Evolutionary conservation across 2,888 invertebrate species (phyloP), one percentile per base, ranked within the genome.

Genomic region (Acrocyrtus sp.): DNA sequence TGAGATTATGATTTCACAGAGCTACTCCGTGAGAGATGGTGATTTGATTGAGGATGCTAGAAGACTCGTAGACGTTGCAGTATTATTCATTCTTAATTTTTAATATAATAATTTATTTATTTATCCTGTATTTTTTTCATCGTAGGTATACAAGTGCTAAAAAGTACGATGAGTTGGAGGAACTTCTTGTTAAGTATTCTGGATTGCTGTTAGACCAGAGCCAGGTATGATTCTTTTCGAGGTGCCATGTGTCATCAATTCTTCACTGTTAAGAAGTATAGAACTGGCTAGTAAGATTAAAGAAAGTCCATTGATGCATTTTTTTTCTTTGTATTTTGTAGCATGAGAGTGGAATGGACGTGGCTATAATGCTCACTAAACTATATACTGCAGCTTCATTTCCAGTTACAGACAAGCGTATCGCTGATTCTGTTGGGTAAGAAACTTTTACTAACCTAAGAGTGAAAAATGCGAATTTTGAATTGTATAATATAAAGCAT

Each of bases 291-390:
- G n/a, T n/a, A n/a, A n/a, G n/a, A n/a, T n/a, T n/a, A n/a, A n/a
- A n/a, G n/a, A n/a, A n/a, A n/a, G n/a, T n/a, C n/a, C n/a, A n/a
- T n/a, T n/a, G n/a, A n/a, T n/a, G n/a, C n/a, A n/a, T n/a, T n/a
- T n/a, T n/a, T n/a, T 19, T 50, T 24, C 6, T n/a, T 50, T 27
- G 12, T 34, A 50, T 4, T 26, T 27, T 19, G 26, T 57, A 80
- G 77, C 51, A 76, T 60, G 80, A 81, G 72, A 79, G 79, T 70
- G 80, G 80, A 3, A 73, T 76, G 74, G 80, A 81, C 50, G 78
- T 81, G 24, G 77, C 78, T 10, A 77, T 79, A 21, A 79, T 81
- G 75, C 50, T 79, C 47, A 66, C 80, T 0, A 81, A 79, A 43
- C 47, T 81, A 10, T 76, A 76, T 48, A 60, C 63, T n/a, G 68